phyloP scores from a whole-genome alignment of 2,797 vertebrate genomes.

The Hippoglossus hippoglossus region DNA sequence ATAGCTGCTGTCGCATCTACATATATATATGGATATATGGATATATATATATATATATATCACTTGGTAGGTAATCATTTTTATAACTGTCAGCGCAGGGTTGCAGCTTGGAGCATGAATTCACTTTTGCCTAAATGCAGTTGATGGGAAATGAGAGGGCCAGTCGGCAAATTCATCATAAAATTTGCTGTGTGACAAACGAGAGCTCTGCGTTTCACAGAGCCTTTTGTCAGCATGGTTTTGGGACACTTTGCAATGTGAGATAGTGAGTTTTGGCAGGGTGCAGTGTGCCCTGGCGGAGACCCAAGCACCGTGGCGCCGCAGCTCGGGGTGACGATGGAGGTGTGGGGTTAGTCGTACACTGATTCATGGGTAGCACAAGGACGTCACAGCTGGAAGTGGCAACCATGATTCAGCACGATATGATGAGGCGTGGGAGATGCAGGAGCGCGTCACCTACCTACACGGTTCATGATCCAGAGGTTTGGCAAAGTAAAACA shows the following conservation, averaged over 20 bases:
- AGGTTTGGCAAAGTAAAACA: neutral
- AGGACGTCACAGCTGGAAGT: conserved; percentile 47
- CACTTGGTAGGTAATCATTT: too few relatives aligned
- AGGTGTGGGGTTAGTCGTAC: conserved; percentile 47
- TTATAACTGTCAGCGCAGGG: too few relatives aligned
- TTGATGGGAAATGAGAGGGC: conserved; percentile 16
- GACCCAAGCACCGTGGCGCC: conserved; percentile 37
- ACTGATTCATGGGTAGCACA: conserved; percentile 33
- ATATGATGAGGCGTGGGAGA: conserved; percentile 10
- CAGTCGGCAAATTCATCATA: conserved; percentile 13
- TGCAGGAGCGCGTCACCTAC: conserved; percentile 16
- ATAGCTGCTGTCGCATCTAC: too few relatives aligned
- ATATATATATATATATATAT: too few relatives aligned
- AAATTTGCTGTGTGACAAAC: conserved; percentile 9
- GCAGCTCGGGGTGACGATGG: conserved; percentile 25
- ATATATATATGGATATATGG: too few relatives aligned
- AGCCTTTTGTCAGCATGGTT: conserved; percentile 36
- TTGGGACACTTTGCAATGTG: conserved; percentile 45
- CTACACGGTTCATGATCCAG: conserved; percentile 18
- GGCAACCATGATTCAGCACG: conserved; percentile 33
- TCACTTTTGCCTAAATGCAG: conserved; percentile 8
- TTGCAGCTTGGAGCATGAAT: too few relatives aligned
- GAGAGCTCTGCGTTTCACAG: conserved; percentile 10
- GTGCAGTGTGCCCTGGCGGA: conserved; percentile 46
- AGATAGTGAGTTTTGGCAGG: conserved; percentile 48